Conservation (phyloP, 2,113 vertebrate genomes). For the Saguinus imperator region DNA sequence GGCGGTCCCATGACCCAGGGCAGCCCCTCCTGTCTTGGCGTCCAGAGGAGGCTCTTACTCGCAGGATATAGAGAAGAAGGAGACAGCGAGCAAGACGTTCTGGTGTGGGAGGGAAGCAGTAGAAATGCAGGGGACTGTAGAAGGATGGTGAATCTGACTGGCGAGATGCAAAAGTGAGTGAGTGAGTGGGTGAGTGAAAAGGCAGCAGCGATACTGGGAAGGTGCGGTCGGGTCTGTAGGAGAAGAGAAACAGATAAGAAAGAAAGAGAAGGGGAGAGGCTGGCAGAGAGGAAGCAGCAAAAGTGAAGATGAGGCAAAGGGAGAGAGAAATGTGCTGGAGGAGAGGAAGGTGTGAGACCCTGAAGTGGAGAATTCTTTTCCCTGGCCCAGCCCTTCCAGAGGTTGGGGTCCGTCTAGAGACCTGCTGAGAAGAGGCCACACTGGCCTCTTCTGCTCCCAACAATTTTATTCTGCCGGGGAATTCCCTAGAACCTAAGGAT, state of each 20-base stretch:
- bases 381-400: neutral
- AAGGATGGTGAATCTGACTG: neutral
- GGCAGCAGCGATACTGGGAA: neutral
- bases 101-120: neutral
- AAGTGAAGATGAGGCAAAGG: neutral
- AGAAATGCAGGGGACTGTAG: neutral
- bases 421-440: neutral
- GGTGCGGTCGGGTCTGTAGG: neutral
- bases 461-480: neutral
- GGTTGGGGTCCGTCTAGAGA: neutral
- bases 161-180: neutral
- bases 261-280: neutral
- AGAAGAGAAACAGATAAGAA: neutral
- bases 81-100: neutral
- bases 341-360: neutral
- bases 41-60: constrained; percentile 44
- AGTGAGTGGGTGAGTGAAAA: neutral
- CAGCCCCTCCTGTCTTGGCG: constrained; percentile 16
- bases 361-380: neutral
- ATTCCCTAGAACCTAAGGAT: neutral
- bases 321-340: neutral
- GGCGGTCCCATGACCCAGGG: constrained; percentile 39
- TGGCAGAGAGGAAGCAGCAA: neutral
- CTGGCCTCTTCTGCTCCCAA: neutral
- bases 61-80: neutral